A percentile compares a stretch with the other conserved stretches of the same genome.
phyloP scores from a whole-genome alignment of 2,113 vertebrate genomes.

The Mixornis gularis region DNA sequence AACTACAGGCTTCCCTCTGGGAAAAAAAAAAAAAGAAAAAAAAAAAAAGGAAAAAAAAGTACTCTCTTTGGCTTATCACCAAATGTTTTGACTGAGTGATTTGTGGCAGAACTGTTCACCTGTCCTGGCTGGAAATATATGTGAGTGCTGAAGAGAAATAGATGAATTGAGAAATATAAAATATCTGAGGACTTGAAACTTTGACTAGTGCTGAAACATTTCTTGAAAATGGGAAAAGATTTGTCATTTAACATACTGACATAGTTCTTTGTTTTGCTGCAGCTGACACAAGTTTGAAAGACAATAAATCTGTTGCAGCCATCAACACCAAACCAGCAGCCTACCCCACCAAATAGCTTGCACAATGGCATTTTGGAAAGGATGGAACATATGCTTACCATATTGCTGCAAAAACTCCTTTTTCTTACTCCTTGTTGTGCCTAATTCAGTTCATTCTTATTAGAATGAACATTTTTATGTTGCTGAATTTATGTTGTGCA shows the following conservation, averaged over 20 bases:
- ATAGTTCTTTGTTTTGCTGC: constrained; percentile 39
- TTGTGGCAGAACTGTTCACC: not conserved
- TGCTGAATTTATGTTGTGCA: not conserved
- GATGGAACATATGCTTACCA: not conserved
- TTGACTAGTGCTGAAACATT: not conserved
- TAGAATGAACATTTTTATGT: not conserved
- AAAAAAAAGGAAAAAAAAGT: not conserved
- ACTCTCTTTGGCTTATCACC: not conserved
- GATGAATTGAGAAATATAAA: not conserved
- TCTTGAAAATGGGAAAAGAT: constrained; percentile 19
- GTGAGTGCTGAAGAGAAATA: not conserved
- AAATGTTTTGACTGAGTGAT: not conserved
- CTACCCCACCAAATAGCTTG: not conserved
- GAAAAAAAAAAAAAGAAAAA: not conserved
- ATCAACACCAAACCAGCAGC: constrained; percentile 28
- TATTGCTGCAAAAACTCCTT: not conserved
- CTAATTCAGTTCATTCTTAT: not conserved
- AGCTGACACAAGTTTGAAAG: constrained; percentile 37
- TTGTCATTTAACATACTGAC: constrained; percentile 17
- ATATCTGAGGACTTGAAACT: not conserved
- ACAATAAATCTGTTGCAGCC: constrained; percentile 16
- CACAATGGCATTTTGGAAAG: constrained; percentile 20
- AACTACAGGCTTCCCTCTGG: not conserved
- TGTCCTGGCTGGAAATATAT: not conserved
- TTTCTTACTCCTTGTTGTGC: not conserved